Conservation (phyloP, 2,113 vertebrate genomes). For the Tetrao urogallus region DNA sequence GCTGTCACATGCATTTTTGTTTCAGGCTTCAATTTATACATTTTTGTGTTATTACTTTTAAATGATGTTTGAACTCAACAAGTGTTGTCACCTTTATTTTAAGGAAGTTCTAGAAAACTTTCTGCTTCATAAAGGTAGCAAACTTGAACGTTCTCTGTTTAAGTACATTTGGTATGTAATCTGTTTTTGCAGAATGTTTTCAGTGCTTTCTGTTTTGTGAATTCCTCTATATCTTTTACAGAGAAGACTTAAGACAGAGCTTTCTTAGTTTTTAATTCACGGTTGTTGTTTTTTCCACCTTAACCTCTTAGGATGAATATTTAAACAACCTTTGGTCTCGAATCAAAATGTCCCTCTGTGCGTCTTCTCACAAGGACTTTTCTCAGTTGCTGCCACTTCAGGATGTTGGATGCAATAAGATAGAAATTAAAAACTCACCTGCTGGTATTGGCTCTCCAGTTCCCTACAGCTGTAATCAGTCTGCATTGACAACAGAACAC, state of each 20-base stretch:
- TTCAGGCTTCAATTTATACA: neutral
- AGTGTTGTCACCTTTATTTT: neutral
- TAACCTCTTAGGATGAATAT: conserved; percentile 37
- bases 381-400: conserved; percentile 82
- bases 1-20: neutral
- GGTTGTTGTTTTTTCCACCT: conserved; percentile 10
- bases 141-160: neutral
- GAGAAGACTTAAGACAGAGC: neutral
- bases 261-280: neutral
- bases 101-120: neutral
- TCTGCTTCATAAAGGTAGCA: neutral
- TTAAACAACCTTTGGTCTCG: conserved; percentile 48
- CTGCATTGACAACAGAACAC: conserved; percentile 78
- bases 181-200: neutral
- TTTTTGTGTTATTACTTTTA: neutral
- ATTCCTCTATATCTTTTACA: neutral
- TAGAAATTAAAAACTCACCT: conserved; percentile 78
- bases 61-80: neutral
- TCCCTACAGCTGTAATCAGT: conserved; percentile 81
- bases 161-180: neutral
- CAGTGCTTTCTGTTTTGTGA: neutral
- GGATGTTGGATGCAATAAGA: conserved; percentile 83
- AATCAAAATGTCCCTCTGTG: conserved; percentile 76
- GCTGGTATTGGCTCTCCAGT: conserved; percentile 72
- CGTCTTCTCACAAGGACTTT: conserved; percentile 80